Percentiles rank a stretch among this genome's conserved stretches.
Evolutionary conservation across 2,113 vertebrate genomes (phyloP).

Genomic region (Dipodomys spectabilis): DNA sequence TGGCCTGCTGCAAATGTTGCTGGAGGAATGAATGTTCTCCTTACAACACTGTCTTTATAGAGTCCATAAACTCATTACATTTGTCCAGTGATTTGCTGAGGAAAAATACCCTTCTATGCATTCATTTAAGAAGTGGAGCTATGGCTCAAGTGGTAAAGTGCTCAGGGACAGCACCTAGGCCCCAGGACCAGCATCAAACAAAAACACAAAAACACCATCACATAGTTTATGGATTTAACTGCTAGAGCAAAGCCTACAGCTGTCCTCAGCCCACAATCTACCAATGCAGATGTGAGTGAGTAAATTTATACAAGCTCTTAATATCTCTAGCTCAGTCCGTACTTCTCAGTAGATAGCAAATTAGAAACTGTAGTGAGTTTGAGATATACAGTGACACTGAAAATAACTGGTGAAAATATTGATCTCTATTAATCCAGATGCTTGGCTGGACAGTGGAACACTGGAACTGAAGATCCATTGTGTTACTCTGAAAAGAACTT

Average conservation of each 20-base stretch:
- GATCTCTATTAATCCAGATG: background rate
- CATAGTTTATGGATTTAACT: background rate
- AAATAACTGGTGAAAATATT: background rate
- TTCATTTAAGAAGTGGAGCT: conserved; percentile 46
- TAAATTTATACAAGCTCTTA: background rate
- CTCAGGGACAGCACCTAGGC: no score
- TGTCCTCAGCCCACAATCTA: background rate
- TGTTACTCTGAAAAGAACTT: background rate
- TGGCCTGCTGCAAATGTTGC: conserved; percentile 34
- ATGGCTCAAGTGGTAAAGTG: no score
- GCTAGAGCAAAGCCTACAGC: background rate
- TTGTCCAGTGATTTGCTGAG: background rate
- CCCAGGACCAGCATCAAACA: background rate
- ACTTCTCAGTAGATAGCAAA: background rate
- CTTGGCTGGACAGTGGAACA: background rate
- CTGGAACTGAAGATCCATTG: background rate
- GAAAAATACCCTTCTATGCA: conserved; percentile 14
- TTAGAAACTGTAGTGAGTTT: background rate
- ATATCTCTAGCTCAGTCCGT: background rate
- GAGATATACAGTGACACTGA: background rate
- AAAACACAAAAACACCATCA: conserved; percentile 5
- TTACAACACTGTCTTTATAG: conserved; percentile 54
- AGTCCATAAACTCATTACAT: conserved; percentile 6
- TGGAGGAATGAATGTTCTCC: conserved; percentile 33
- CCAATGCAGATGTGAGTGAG: background rate